These are phyloP conservation scores for Nemurella pictetii DNA, from an alignment of 2,888 invertebrate species.

Conservation along the genomic window DNA sequence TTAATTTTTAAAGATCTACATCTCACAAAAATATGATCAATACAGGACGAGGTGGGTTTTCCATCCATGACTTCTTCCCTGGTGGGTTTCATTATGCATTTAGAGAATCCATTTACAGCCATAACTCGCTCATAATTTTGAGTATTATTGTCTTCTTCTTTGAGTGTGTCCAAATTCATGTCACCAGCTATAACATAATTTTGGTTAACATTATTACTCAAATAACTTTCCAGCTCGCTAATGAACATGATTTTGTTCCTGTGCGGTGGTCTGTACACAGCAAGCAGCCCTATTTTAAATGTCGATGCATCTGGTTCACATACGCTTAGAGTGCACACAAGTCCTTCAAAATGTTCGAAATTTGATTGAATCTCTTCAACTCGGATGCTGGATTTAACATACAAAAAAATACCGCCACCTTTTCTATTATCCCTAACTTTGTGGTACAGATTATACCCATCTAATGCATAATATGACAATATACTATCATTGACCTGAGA, in stretches of 20 bases:
- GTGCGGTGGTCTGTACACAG: background rate
- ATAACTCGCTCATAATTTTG: background rate
- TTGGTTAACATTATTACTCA: background rate
- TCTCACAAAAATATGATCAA: too few species aligned
- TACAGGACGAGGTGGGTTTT: too few species aligned
- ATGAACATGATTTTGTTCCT: background rate
- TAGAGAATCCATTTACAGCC: background rate
- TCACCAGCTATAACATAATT: background rate
- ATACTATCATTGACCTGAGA: too few species aligned
- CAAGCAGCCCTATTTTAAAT: too few species aligned
- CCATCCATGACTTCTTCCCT: too few species aligned
- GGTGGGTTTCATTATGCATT: background rate
- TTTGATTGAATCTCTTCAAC: background rate
- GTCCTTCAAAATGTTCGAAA: background rate
- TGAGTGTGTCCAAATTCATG: background rate
- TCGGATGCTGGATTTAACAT: background rate
- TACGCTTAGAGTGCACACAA: background rate
- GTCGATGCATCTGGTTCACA: background rate
- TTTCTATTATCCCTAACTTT: background rate
- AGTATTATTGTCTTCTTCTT: background rate
- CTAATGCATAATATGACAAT: too few species aligned
- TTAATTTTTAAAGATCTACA: too few species aligned
- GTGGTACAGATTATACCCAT: background rate
- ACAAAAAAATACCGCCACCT: background rate
- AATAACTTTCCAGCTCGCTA: background rate